Evolutionary conservation across 2,113 vertebrate species (phyloP).

Genomic region (Tapirus terrestris): DNA sequence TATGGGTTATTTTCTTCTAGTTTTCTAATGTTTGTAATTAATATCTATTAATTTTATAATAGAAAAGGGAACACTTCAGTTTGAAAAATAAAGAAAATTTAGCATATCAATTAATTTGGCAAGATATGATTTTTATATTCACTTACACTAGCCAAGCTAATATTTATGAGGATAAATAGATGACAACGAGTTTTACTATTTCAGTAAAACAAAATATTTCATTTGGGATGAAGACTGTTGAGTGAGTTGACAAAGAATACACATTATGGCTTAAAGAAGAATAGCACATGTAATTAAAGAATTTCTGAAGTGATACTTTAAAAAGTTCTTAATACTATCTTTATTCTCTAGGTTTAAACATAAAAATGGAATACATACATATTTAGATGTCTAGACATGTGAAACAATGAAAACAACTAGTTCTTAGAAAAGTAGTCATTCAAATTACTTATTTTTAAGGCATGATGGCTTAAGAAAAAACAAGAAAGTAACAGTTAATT

Average conservation of each 20-base stretch:
- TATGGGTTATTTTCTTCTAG: background rate
- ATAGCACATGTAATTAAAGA: background rate
- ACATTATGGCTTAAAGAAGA: slow-evolving; percentile 30
- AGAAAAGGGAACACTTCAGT: background rate
- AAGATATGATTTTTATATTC: background rate
- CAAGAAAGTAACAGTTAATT: background rate
- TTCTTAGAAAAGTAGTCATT: slow-evolving; percentile 49
- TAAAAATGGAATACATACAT: slow-evolving; percentile 28
- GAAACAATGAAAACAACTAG: slow-evolving; percentile 55
- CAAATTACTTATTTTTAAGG: slow-evolving; percentile 44
- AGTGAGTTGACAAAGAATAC: slow-evolving; percentile 36
- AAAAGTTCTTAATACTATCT: slow-evolving; percentile 51
- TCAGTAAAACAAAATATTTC: slow-evolving; percentile 48
- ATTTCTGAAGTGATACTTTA: slow-evolving; percentile 21
- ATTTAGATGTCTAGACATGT: background rate
- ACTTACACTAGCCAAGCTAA: slow-evolving; percentile 28
- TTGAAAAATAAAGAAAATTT: slow-evolving; percentile 39
- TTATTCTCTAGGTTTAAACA: slow-evolving; percentile 59
- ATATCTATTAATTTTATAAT: slow-evolving; percentile 34
- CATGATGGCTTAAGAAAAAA: slow-evolving; percentile 33
- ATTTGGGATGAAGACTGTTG: slow-evolving; percentile 1
- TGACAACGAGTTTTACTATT: slow-evolving; percentile 39
- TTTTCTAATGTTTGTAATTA: slow-evolving; percentile 39
- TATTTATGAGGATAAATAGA: slow-evolving; percentile 33
- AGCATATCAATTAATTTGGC: slow-evolving; percentile 9